phyloP scores from a whole-genome alignment of 2,113 vertebrate genomes.

The Amia ocellicauda region DNA sequence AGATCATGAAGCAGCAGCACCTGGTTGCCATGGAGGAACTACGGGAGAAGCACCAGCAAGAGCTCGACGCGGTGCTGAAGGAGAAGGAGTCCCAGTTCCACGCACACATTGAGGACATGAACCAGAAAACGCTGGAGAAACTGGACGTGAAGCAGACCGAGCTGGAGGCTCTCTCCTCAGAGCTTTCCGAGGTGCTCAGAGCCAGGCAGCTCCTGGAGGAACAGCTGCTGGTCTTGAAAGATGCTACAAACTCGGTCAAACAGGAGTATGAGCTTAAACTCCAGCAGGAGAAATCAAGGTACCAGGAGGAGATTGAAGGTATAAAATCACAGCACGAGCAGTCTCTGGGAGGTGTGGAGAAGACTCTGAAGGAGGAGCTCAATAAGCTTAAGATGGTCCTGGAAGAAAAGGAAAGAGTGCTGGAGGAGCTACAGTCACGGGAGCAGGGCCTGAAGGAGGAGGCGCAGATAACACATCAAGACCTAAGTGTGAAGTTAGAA shows the following conservation, averaged over 20 bases:
- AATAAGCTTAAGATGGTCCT: conserved; percentile 69
- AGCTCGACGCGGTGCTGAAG: conserved; percentile 69
- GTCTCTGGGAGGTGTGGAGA: conserved; percentile 66
- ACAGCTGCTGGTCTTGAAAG: conserved; percentile 58
- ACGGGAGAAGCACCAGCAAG: conserved; percentile 61
- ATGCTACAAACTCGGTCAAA: conserved; percentile 45
- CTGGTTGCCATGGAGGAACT: conserved; percentile 64
- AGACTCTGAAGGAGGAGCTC: conserved; percentile 75
- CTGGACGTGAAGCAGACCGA: conserved; percentile 85
- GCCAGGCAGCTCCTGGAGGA: conserved; percentile 67
- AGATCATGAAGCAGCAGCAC: conserved; percentile 61
- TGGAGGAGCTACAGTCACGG: conserved; percentile 56
- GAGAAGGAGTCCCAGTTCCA: conserved; percentile 80
- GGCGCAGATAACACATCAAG: conserved; percentile 56
- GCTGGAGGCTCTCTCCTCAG: conserved; percentile 75
- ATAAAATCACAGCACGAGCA: conserved; percentile 69
- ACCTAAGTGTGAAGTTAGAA: conserved; percentile 59
- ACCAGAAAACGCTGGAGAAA: conserved; percentile 84
- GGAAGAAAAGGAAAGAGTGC: conserved; percentile 71
- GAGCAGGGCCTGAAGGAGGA: conserved; percentile 62
- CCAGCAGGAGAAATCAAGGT: conserved; percentile 62
- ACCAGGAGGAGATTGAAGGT: conserved; percentile 62
- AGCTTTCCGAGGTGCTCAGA: conserved; percentile 74
- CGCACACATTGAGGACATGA: conserved; percentile 86
- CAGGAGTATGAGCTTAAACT: conserved; percentile 64